Percentiles rank a stretch among this genome's conserved stretches.
Conservation (phyloP, 1,140 invertebrate species). For the Drosophila aff. region DNA sequence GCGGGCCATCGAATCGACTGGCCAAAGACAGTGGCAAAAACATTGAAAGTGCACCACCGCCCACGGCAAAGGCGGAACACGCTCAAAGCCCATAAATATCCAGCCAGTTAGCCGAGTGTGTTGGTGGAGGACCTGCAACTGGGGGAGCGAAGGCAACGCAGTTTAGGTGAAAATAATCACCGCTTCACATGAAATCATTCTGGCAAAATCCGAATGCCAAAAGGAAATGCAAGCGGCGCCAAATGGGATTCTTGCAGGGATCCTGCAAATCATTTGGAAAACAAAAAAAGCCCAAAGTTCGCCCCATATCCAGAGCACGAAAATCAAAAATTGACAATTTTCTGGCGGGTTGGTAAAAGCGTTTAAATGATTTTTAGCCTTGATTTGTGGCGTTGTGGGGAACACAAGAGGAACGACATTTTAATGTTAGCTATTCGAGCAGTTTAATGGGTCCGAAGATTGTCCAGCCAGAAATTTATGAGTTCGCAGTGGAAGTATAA, state of each 20-base stretch:
- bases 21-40: constrained; percentile 67
- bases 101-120: constrained; percentile 53
- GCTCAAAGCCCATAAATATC: constrained; percentile 83
- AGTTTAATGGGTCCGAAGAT: constrained; percentile 37
- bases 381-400: constrained; percentile 60
- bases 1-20: constrained; percentile 45
- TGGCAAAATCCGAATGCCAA: constrained; percentile 66
- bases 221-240: constrained; percentile 65
- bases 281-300: constrained; percentile 61
- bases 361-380: constrained; percentile 72
- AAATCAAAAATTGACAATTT: constrained; percentile 80
- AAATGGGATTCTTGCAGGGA: constrained; percentile 35
- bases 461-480: constrained; percentile 33
- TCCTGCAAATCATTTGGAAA: constrained; percentile 18
- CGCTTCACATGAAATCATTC: constrained; percentile 85
- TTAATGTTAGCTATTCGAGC: constrained; percentile 32
- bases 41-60: constrained; percentile 55
- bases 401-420: constrained; percentile 23
- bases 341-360: constrained; percentile 38
- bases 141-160: constrained; percentile 30
- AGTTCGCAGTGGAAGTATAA: constrained; percentile 11
- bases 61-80: constrained; percentile 72
- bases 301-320: constrained; percentile 69
- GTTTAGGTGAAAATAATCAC: constrained; percentile 84
- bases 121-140: constrained; percentile 42